Evolutionary conservation across 1,140 invertebrate genomes (phyloP).

Genomic region (Octopus bimaculoides): DNA sequence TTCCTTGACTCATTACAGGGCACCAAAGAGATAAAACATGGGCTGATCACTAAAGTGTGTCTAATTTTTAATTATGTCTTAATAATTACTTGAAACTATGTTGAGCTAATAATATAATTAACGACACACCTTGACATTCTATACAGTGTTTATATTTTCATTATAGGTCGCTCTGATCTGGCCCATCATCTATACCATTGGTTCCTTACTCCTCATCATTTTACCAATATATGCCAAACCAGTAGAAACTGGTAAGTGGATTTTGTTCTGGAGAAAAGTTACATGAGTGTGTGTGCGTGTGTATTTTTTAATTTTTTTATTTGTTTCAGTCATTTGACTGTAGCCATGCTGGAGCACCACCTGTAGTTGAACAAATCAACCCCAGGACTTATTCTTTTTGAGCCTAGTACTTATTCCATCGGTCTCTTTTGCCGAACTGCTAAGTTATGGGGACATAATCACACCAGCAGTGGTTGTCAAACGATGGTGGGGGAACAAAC

Average conservation of each 20-base stretch:
- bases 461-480: not conserved
- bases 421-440: not conserved
- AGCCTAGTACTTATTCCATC: not conserved
- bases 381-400: not conserved
- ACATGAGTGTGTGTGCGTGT: not conserved
- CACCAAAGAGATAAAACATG: no score
- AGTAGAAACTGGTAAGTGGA: constrained; percentile 77
- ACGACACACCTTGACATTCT: no score
- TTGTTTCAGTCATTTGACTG: not conserved
- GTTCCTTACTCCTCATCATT: constrained; percentile 87
- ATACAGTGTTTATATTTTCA: not conserved
- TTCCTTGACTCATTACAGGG: no score
- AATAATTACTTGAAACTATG: no score
- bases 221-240: constrained; percentile 94
- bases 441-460: not conserved
- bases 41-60: no score
- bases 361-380: not conserved
- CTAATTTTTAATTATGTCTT: no score
- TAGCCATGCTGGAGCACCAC: not conserved
- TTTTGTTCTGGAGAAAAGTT: not conserved
- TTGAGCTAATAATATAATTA: no score
- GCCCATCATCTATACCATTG: constrained; percentile 85
- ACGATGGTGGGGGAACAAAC: not conserved
- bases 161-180: constrained; percentile 73
- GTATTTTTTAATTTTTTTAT: not conserved